phyloP scores from a whole-genome alignment of 2,113 vertebrate genomes.

The Lucifuga dentata region DNA sequence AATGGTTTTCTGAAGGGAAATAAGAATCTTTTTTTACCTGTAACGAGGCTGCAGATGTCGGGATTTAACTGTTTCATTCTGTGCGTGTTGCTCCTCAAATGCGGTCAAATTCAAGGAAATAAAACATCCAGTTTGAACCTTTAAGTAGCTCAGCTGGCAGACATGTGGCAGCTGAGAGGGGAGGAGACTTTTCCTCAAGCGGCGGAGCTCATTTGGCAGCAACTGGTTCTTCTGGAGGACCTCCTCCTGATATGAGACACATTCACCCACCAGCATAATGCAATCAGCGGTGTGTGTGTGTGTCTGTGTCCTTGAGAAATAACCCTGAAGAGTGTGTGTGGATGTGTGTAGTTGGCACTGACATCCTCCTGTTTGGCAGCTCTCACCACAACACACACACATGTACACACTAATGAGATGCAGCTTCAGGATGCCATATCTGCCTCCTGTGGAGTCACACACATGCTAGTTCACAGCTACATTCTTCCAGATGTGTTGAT shows the following conservation, averaged over 20 bases:
- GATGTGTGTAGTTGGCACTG: constrained; percentile 39
- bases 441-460: constrained; percentile 59
- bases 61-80: background rate
- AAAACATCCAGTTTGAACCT: background rate
- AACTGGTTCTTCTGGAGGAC: background rate
- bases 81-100: too few species aligned
- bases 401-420: constrained; percentile 59
- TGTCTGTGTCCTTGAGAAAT: constrained; percentile 55
- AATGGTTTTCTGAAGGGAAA: constrained; percentile 17
- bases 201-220: background rate
- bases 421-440: constrained; percentile 30
- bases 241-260: constrained; percentile 17
- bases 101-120: too few species aligned
- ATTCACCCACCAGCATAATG: constrained; percentile 27
- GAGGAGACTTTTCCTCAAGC: background rate
- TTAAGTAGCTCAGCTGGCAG: background rate
- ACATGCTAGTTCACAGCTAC: constrained; percentile 35
- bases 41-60: background rate
- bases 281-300: constrained; percentile 5
- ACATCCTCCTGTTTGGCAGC: constrained; percentile 52
- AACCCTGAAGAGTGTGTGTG: constrained; percentile 34
- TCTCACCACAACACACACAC: constrained; percentile 12
- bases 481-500: constrained; percentile 13
- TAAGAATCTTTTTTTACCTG: constrained; percentile 8
- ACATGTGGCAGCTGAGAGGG: background rate